These are phyloP conservation scores for Leptinotarsa rubiginosa DNA, from an alignment of 2,888 invertebrate species.

Conservation along the genomic window DNA sequence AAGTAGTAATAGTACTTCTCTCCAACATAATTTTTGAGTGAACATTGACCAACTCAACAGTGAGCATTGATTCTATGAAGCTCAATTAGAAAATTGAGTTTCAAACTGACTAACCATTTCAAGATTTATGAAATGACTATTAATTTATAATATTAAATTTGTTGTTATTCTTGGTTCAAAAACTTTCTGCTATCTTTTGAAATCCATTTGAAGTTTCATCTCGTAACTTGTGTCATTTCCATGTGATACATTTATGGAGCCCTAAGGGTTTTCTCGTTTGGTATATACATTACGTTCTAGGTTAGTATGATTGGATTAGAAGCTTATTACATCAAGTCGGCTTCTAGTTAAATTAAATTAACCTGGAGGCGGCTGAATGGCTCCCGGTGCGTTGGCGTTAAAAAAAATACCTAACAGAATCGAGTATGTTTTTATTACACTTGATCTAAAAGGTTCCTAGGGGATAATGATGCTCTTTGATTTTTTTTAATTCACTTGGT, in stretches of 20 bases:
- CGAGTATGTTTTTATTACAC: not conserved
- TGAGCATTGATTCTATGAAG: too few species aligned
- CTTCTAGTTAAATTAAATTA: conserved; percentile 26
- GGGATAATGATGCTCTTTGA: not conserved
- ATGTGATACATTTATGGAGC: not conserved
- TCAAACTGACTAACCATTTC: too few species aligned
- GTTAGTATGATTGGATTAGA: conserved; percentile 25
- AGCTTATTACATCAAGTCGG: conserved; percentile 24
- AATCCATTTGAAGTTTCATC: too few species aligned
- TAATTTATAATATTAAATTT: too few species aligned
- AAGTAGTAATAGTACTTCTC: too few species aligned
- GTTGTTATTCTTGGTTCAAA: too few species aligned
- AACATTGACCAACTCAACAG: too few species aligned
- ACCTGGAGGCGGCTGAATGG: conserved; percentile 9
- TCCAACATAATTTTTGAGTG: too few species aligned
- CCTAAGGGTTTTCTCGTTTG: conserved; percentile 3
- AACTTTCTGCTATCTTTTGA: too few species aligned
- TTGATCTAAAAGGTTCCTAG: not conserved
- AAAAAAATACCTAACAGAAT: conserved; percentile 1
- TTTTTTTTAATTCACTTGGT: not conserved
- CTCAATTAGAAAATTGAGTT: too few species aligned
- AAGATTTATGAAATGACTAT: too few species aligned
- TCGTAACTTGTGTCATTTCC: too few species aligned
- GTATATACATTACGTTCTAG: conserved; percentile 10
- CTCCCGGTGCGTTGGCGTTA: not conserved